Evolutionary conservation across 2,113 vertebrate species (phyloP), one percentile per base, ranked within the genome.

Genomic region (Varanus komodoensis): DNA sequence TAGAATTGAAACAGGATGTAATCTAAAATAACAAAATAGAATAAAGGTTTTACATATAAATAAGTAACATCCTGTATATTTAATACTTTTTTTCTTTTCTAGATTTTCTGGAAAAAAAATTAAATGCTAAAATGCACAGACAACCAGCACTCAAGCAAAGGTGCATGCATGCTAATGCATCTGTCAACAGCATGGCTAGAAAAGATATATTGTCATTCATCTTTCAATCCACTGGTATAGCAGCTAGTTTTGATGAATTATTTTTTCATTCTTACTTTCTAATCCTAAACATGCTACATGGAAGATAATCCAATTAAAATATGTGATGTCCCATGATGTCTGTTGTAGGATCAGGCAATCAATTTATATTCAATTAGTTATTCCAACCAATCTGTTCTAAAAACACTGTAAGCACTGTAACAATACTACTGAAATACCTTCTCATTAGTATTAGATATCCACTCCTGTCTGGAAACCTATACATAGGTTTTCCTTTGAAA

Each of bases 1-100:
- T 97, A 97, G 96, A 97, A 97, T 97, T 97, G 97, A 97, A 97
- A 97, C 3, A 21, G 96, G 96, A 97, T 97, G 97, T 97, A 97
- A 98, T 97, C 96, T 97, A 95, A 97, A 98, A 97, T 97, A 98
- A 97, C 96, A 97, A 97, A 97, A 97, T 95, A 97, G 96, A 97
- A 97, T 97, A 97, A 97, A 96, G 96, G 90, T 95, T 97, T 97
- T 97, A 96, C 97, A 96, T 97, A 97, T 96, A 97, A 97, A 97
- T 98, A 97, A 97, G 96, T 96, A 96, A 97, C 96, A 93, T 86
- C 94, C 92, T 90, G 92, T 93, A 93, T 95, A 96, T 96, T 96
- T 89, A 96, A 94, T 93, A 92, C 92, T 91, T 92, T 91, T 95
- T 95, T 95, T 94, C 93, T 92, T 94, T 94, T 94, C 85, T 81